A percentile compares a stretch with the other conserved stretches of the same genome.
Conservation (phyloP, 2,888 invertebrate species). For the Philereme vetulata region DNA sequence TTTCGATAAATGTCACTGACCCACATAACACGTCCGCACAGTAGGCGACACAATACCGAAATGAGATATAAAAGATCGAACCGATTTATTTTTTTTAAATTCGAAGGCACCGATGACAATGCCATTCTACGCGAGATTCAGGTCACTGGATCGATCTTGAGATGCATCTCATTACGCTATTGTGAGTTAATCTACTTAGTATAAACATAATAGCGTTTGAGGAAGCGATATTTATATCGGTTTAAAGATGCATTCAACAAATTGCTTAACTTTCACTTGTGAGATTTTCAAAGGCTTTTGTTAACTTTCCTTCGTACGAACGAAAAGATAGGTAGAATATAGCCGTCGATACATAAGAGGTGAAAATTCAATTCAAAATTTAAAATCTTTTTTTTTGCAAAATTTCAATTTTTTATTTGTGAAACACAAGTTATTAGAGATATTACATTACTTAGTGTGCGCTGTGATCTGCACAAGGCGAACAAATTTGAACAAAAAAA, state of each 20-base stretch:
- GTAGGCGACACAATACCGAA: constrained; percentile 59
- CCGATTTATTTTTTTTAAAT: constrained; percentile 66
- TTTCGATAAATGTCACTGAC: background rate
- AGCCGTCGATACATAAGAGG: too few relatives aligned
- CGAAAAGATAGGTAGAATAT: too few relatives aligned
- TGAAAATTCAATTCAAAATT: too few relatives aligned
- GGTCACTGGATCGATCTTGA: constrained; percentile 69
- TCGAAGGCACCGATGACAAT: constrained; percentile 58
- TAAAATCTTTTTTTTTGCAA: too few relatives aligned
- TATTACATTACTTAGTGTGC: too few relatives aligned
- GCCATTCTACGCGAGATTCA: constrained; percentile 60
- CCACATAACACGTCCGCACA: constrained; percentile 53
- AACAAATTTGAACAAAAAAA: too few relatives aligned
- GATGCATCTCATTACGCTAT: constrained; percentile 62
- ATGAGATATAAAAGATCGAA: constrained; percentile 60
- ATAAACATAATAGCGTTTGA: constrained; percentile 27
- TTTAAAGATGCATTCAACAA: constrained; percentile 25
- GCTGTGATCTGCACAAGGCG: too few relatives aligned
- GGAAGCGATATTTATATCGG: constrained; percentile 15
- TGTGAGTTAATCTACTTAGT: constrained; percentile 33
- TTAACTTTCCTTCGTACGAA: too few relatives aligned
- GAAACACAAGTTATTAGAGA: too few relatives aligned
- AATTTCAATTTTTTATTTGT: too few relatives aligned
- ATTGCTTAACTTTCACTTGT: constrained; percentile 13
- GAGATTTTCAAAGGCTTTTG: background rate